These are phyloP conservation scores for Hassar affinis DNA, from an alignment of 2,113 vertebrate genomes.

Conservation along the genomic window DNA sequence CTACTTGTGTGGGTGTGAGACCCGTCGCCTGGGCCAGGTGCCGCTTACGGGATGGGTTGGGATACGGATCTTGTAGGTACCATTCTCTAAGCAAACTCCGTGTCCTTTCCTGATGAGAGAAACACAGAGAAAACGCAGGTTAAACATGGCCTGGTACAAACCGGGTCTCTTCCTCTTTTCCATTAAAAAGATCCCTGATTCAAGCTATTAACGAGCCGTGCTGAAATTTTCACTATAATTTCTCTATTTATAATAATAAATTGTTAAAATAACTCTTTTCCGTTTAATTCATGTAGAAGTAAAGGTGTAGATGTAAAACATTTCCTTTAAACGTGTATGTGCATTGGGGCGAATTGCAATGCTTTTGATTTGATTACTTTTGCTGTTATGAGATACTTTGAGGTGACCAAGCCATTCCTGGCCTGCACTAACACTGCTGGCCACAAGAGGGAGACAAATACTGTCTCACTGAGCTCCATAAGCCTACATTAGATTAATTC, in stretches of 20 bases:
- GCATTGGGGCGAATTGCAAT: constrained; percentile 25
- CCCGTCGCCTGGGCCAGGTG: constrained; percentile 79
- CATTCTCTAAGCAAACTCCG: constrained; percentile 78
- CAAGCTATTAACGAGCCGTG: background rate
- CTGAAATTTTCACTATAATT: background rate
- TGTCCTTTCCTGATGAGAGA: constrained; percentile 74
- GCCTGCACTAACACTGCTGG: background rate
- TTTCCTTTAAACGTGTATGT: constrained; percentile 56
- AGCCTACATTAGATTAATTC: background rate
- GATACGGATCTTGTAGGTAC: constrained; percentile 80
- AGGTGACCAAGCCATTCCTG: background rate
- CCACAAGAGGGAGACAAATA: constrained; percentile 23
- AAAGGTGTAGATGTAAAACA: background rate
- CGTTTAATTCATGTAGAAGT: background rate
- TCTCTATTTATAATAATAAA: constrained; percentile 34
- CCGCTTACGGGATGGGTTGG: constrained; percentile 77
- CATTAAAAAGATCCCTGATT: background rate
- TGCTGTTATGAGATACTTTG: background rate
- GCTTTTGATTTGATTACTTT: constrained; percentile 18
- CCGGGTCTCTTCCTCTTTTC: background rate
- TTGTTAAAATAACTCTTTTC: constrained; percentile 43
- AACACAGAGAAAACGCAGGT: background rate
- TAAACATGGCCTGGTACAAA: background rate
- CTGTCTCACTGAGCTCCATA: background rate
- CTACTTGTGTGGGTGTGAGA: constrained; percentile 78